phyloP scores from a whole-genome alignment of 2,888 invertebrate species.

The Drosophila mimica region DNA sequence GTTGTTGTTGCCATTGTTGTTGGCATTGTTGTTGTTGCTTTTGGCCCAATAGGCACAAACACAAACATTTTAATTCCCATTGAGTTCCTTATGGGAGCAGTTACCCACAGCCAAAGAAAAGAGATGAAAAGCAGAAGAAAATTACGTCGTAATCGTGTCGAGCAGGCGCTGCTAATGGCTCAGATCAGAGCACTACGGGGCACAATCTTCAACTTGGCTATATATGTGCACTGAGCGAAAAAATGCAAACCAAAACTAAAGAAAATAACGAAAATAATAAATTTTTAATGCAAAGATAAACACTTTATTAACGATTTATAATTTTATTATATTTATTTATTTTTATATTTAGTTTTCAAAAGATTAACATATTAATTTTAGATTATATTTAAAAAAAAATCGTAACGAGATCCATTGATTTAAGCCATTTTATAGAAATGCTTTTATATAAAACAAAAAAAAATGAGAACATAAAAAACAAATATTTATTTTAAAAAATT shows the following conservation, averaged over 20 bases:
- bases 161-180: constrained; percentile 58
- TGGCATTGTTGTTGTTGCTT: constrained; percentile 11
- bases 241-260: neutral
- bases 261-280: rapidly evolving
- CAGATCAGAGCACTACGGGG: constrained; percentile 41
- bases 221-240: neutral
- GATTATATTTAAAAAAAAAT: neutral
- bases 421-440: neutral
- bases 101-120: constrained; percentile 27
- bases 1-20: constrained; percentile 23
- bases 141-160: constrained; percentile 75
- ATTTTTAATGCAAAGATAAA: neutral
- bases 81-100: constrained; percentile 66
- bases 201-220: constrained; percentile 3
- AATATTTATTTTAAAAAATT: neutral
- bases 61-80: constrained; percentile 78
- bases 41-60: constrained; percentile 51
- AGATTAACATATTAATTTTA: neutral
- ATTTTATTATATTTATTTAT: neutral
- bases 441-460: neutral
- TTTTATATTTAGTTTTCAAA: neutral
- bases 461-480: neutral
- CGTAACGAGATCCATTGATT: neutral
- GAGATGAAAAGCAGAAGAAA: constrained; percentile 35
- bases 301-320: neutral